Evolutionary conservation across 2,888 invertebrate genomes (phyloP).

Genomic region (Philereme transversata): DNA sequence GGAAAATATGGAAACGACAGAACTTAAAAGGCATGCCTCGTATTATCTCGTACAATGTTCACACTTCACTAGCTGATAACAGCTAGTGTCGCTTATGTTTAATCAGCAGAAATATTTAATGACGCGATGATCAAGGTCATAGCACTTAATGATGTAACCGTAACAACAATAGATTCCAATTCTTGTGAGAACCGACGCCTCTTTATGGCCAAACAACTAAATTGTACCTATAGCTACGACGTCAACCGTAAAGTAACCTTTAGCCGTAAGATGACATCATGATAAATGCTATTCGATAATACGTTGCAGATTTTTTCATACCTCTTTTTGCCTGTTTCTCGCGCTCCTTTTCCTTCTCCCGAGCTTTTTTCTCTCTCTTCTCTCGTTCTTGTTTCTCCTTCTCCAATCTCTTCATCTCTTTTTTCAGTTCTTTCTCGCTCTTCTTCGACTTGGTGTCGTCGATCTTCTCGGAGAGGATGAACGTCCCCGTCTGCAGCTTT

Average conservation of each 20-base stretch:
- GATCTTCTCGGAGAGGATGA: slow-evolving; percentile 84
- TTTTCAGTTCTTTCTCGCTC: slow-evolving; percentile 78
- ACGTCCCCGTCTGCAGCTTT: slow-evolving; percentile 77
- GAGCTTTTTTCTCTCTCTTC: slow-evolving; percentile 78
- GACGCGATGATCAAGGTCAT: slow-evolving; percentile 64
- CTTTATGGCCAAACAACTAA: slow-evolving; percentile 36
- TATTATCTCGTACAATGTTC: slow-evolving; percentile 24
- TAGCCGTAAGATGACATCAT: slow-evolving; percentile 66
- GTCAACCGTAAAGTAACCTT: slow-evolving; percentile 46
- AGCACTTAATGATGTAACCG: slow-evolving; percentile 63
- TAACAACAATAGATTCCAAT: slow-evolving; percentile 58
- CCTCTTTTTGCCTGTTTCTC: slow-evolving; percentile 77
- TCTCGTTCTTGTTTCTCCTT: slow-evolving; percentile 79
- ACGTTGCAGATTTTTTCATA: slow-evolving; percentile 41
- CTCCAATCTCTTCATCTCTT: slow-evolving; percentile 79
- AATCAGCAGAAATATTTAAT: slow-evolving; percentile 60
- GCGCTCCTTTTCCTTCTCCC: slow-evolving; percentile 79
- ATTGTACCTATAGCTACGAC: slow-evolving; percentile 50
- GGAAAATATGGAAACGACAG: too few relatives aligned
- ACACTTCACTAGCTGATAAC: slow-evolving; percentile 21
- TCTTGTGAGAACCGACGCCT: slow-evolving; percentile 46
- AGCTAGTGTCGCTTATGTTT: slow-evolving; percentile 38
- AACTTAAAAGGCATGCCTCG: too few relatives aligned
- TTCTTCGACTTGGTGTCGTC: slow-evolving; percentile 79
- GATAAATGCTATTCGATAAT: slow-evolving; percentile 22